Evolutionary conservation across 1,140 invertebrate species (phyloP).

Genomic region (Heliothis virescens): DNA sequence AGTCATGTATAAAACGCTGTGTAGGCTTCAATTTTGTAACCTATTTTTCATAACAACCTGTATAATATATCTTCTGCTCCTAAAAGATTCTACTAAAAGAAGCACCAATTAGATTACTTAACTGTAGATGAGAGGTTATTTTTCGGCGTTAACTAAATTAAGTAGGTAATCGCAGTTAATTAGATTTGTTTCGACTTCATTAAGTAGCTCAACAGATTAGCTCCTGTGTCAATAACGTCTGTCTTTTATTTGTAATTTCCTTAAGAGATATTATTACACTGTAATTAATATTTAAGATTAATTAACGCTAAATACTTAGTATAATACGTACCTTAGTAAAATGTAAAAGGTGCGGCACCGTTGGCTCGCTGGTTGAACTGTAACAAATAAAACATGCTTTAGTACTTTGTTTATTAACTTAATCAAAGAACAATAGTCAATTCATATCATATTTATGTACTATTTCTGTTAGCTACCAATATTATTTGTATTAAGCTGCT

Average conservation of each 20-base stretch:
- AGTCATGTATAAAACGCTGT: too few species aligned
- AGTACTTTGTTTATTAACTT: neutral
- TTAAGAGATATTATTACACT: too few species aligned
- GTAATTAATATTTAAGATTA: too few species aligned
- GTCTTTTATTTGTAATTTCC: neutral
- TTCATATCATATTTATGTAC: too few species aligned
- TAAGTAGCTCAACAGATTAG: conserved; percentile 13
- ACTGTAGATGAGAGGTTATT: neutral
- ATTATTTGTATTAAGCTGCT: too few species aligned
- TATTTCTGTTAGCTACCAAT: too few species aligned
- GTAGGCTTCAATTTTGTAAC: too few species aligned
- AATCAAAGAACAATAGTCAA: too few species aligned
- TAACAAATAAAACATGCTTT: conserved; percentile 18
- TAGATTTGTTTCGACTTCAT: conserved; percentile 10
- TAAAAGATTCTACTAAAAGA: too few species aligned
- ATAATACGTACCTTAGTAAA: conserved; percentile 29
- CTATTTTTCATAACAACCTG: too few species aligned
- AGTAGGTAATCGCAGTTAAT: neutral
- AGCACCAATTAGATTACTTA: neutral
- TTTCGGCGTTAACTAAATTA: conserved; percentile 8
- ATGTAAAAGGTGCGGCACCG: conserved; percentile 8
- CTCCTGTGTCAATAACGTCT: neutral
- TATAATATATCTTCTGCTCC: too few species aligned
- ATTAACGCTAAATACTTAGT: neutral
- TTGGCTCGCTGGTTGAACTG: conserved; percentile 1